Evolutionary conservation across 2,797 vertebrate species (phyloP).

Genomic region (Galaxias olidus): DNA sequence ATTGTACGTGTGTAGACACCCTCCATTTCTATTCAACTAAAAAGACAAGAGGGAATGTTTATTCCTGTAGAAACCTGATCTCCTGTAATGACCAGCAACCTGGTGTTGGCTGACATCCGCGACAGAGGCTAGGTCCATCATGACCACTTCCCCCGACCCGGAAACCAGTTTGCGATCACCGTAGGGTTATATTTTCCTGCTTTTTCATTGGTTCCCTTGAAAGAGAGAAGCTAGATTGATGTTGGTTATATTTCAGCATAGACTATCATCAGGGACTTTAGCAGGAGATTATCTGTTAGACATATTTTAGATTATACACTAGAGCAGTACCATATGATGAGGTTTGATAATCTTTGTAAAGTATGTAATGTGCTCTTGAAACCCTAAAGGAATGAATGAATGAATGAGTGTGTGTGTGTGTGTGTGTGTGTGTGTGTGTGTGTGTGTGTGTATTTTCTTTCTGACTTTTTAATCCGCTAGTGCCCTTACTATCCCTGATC

Average conservation of each 20-base stretch:
- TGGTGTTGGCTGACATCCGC: slow-evolving; percentile 26
- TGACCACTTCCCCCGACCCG: slow-evolving; percentile 47
- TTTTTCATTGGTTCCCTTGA: slow-evolving; percentile 43
- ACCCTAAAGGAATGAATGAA: slow-evolving; percentile 12
- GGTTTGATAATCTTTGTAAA: too few species aligned
- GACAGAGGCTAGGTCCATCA: slow-evolving; percentile 18
- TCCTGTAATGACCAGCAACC: slow-evolving; percentile 32
- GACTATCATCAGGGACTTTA: too few species aligned
- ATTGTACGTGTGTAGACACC: neutral
- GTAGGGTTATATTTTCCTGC: slow-evolving; percentile 41
- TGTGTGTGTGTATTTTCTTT: slow-evolving; percentile 21
- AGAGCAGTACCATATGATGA: too few species aligned
- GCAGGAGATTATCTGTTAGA: too few species aligned
- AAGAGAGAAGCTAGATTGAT: neutral
- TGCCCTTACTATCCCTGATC: too few species aligned
- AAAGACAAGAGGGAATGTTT: neutral
- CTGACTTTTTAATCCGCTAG: neutral
- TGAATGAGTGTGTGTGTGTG: slow-evolving; percentile 2
- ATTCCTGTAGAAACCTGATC: neutral
- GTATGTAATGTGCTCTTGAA: too few species aligned
- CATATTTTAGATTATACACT: too few species aligned
- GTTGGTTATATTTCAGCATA: too few species aligned
- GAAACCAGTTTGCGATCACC: slow-evolving; percentile 43
- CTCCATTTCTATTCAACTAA: neutral
- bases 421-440: neutral